Base-by-base conservation (phyloP, 2,113 vertebrate genomes). In the Hystrix brachyura region DNA sequence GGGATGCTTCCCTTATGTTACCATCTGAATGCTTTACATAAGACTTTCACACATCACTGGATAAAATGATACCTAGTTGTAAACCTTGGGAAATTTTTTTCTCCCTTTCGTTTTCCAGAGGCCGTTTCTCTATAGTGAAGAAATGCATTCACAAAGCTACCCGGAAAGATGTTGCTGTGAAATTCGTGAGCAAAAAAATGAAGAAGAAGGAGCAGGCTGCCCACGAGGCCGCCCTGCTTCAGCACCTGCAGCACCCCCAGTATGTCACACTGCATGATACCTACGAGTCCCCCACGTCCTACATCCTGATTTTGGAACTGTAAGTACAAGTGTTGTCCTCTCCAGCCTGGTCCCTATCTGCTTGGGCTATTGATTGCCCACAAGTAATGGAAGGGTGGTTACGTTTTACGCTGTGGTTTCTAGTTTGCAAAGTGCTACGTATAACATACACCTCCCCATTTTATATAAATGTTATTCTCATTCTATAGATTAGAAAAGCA, bases 181-280 rank as follows among this genome's bases (percentile, higher is more conserved):
- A 99, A 98, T 99, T 99, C 86, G 99, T 99, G 88, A 99, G 98
- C 98, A 99, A 99, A 98, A 99, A 99, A 98, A 99, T 99, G 99
- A 99, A 99, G 98, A 99, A 99, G 98, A 99, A 99, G 93, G 99
- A 99, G 96, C 99, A 99, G 97, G 99, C 99, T 93, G 99, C 99
- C 7, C 99, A 99, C 0, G 99, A 99, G 97, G 99, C 99, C 0
- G 99, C 99, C 92, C 98, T 99, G 55, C 98, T 99, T 6, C 99
- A 98, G 15, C 99, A 99, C 51, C 98, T 99, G 0, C 99, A 99
- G 97, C 99, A 99, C 87, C 99, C 99, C 13, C 99, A 99, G 98
- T 99, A 99, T 95, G 98, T 99, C 98, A 99, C 98, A 10, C 99
- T 99, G 96, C 98, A 99, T 0, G 99, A 99, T 96, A 99, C 99